Conservation (phyloP, 2,797 vertebrate species). For the Sebastes dallii region DNA sequence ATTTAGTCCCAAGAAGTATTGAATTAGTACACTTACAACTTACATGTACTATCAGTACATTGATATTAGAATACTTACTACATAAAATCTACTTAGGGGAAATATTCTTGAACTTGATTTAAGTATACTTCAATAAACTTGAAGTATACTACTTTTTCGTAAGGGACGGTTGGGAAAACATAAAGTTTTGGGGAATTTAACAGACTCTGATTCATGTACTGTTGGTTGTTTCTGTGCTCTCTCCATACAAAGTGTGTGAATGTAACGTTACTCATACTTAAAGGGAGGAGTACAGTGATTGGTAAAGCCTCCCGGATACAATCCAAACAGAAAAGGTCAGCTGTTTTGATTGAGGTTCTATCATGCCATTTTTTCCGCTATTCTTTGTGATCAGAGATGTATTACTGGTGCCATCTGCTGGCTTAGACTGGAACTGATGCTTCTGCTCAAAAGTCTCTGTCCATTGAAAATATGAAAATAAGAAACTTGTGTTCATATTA, state of each 20-base stretch:
- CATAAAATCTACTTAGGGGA: too few species aligned
- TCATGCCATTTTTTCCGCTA: background rate
- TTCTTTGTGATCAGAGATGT: background rate
- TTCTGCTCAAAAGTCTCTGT: background rate
- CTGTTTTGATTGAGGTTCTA: slow-evolving; percentile 17
- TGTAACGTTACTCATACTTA: background rate
- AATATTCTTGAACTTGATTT: too few species aligned
- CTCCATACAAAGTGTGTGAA: background rate
- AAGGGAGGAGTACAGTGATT: background rate
- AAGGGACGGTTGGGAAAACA: background rate
- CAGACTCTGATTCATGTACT: background rate
- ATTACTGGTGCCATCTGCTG: slow-evolving; percentile 58
- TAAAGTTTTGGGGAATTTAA: background rate
- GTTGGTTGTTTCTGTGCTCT: background rate
- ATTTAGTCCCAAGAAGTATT: too few species aligned
- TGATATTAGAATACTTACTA: too few species aligned
- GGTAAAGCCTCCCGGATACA: slow-evolving; percentile 22
- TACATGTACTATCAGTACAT: too few species aligned
- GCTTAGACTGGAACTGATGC: slow-evolving; percentile 6
- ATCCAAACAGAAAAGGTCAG: slow-evolving; percentile 18
- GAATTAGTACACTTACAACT: too few species aligned
- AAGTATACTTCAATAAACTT: too few species aligned
- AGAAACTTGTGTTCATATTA: background rate
- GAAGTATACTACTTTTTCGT: too few species aligned
- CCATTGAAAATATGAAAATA: background rate